Percentiles rank a stretch among this genome's conserved stretches.
Conservation (phyloP, 2,113 vertebrate species). For the Gnathonemus longibarbis region DNA sequence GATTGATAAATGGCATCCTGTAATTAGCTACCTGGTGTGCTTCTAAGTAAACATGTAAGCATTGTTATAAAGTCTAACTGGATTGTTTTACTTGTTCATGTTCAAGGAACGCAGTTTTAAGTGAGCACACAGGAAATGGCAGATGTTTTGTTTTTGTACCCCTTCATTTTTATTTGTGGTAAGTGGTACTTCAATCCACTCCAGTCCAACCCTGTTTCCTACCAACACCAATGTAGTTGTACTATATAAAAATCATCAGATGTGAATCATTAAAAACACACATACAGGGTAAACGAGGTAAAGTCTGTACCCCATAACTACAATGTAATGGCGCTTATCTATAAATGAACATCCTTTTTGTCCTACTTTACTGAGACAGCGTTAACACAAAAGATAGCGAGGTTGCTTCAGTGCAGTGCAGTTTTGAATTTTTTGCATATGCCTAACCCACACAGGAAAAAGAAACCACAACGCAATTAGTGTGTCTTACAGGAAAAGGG, state of each 20-base stretch:
- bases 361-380: not conserved
- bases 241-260: not conserved
- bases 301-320: too few species aligned
- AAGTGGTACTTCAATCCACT: not conserved
- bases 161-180: slow-evolving; percentile 37
- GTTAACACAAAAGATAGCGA: slow-evolving; percentile 9
- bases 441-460: slow-evolving; percentile 43
- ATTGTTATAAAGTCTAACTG: not conserved
- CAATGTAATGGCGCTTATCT: not conserved
- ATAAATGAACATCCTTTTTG: not conserved
- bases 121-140: slow-evolving; percentile 29
- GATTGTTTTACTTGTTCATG: not conserved
- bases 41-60: not conserved
- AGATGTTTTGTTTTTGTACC: not conserved
- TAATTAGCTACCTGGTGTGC: not conserved
- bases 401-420: not conserved
- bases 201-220: not conserved
- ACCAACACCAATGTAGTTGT: not conserved
- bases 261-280: not conserved
- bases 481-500: not conserved
- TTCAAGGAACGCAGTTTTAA: not conserved
- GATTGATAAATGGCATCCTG: not conserved
- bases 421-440: not conserved
- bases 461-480: slow-evolving; percentile 36
- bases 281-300: not conserved